Percentiles rank a stretch among this genome's conserved stretches.
Evolutionary conservation across 2,888 invertebrate genomes (phyloP).

Genomic region (Acanthosepion lycidas): DNA sequence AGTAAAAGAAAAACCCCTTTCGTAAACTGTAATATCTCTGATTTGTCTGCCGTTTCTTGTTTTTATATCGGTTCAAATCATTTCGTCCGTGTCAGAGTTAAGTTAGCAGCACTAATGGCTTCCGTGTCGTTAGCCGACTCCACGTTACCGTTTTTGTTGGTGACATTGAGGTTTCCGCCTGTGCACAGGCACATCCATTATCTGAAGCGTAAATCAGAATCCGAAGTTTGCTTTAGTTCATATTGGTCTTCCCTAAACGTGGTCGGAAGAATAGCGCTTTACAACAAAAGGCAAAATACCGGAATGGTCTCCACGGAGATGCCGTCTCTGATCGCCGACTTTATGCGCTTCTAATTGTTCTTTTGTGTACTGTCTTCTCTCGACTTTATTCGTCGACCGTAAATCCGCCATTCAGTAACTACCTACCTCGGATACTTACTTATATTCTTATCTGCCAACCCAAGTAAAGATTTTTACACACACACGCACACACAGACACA

Average conservation of each 20-base stretch:
- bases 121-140: slow-evolving; percentile 33
- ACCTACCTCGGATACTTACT: not conserved
- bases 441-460: not conserved
- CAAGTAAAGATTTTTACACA: not conserved
- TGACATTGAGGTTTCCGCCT: slow-evolving; percentile 2
- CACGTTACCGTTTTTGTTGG: slow-evolving; percentile 22
- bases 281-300: not conserved
- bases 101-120: not conserved
- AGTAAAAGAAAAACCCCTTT: not conserved
- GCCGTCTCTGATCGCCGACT: not conserved
- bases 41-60: not conserved
- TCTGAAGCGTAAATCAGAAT: not conserved
- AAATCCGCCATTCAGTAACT: not conserved
- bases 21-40: slow-evolving; percentile 7
- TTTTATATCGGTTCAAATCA: not conserved
- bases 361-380: not conserved
- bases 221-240: not conserved
- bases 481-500: not conserved
- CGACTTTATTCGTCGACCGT: not conserved
- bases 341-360: slow-evolving; percentile 33
- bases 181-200: not conserved
- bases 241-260: slow-evolving; percentile 17
- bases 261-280: not conserved
- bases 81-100: not conserved
- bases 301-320: slow-evolving; percentile 1